Evolutionary conservation across 2,797 vertebrate species (phyloP).

Genomic region (Choloepus didactylus): DNA sequence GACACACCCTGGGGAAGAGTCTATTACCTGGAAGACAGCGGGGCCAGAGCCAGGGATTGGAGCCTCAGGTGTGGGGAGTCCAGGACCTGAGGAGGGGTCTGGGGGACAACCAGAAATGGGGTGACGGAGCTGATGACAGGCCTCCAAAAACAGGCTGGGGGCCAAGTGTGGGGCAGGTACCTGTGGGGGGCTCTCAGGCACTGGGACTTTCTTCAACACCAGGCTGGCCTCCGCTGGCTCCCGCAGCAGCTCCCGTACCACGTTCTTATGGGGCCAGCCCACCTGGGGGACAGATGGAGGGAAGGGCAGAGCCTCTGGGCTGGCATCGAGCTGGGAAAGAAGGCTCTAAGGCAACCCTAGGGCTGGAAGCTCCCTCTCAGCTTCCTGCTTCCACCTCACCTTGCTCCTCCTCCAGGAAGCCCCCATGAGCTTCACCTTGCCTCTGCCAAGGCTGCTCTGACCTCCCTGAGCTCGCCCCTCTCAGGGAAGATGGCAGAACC

Average conservation of each 20-base stretch:
- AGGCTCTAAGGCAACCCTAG: not conserved
- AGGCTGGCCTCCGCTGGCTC: conserved; percentile 89
- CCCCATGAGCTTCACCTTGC: not conserved
- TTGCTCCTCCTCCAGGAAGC: not conserved
- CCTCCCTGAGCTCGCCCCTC: not conserved
- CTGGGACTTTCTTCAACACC: conserved; percentile 94
- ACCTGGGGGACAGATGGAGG: conserved; percentile 88
- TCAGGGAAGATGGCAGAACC: not conserved
- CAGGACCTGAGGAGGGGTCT: conserved; percentile 37
- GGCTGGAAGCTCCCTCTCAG: not conserved
- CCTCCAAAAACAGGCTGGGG: not conserved
- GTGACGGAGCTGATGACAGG: not conserved
- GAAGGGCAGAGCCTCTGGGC: not conserved
- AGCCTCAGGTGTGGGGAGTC: not conserved
- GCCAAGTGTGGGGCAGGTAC: not conserved
- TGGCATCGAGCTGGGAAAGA: not conserved
- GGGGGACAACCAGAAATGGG: conserved; percentile 50
- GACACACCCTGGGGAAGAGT: not conserved
- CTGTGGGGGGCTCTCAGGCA: conserved; percentile 55
- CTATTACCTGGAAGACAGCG: conserved; percentile 73
- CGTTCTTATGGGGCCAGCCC: conserved; percentile 93
- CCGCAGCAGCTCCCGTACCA: conserved; percentile 93
- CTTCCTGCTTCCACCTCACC: not conserved
- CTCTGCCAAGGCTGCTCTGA: not conserved
- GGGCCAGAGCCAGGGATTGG: not conserved